Base-by-base conservation (phyloP, 2,888 invertebrate genomes). In the Latrodectus elegans region DNA sequence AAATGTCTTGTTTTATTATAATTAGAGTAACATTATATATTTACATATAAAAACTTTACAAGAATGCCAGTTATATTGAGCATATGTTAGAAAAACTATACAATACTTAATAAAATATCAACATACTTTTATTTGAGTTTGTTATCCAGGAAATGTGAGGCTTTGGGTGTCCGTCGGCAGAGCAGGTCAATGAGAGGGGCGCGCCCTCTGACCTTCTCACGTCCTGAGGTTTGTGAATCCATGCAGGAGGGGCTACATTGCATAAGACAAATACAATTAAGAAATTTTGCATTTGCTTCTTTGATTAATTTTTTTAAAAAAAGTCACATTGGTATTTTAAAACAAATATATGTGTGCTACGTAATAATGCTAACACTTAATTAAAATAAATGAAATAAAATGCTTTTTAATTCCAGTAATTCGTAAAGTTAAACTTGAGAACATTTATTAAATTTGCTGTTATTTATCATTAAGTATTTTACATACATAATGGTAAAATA, bases 211-310 rank as follows among this genome's bases (percentile, higher is more conserved):
- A 67, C 8, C 60, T 53, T 51, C 67, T 75, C 1, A 76, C 15
- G 22, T 88, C 80, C 71, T 72, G 52, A 6, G 88, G 88, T 22
- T 65, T 15, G n/a, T 49, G 4, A 9, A 76, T 15, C 88, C 88
- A 88, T 49, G 49, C 9, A 0, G 88, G 88, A n/a, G 88, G 88
- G 8, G 84, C 88, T 88, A 22, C 17, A 84, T 68, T 6, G 1
- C 22, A 22, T 22, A 22, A 22, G 22, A 22, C 1, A 22, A 1
- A 22, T 22, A 22, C 22, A 22, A 22, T 4, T 60, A 4, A 60
- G 4, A 60, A 4, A 60, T 60, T 60, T 15, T 4, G 8, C 9
- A 60, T 60, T 15, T 15, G 3, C 60, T 60, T 15, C 60, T 0
- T 15, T 12, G 14, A 9, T 4, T 60, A 8, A 60, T 60, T 60